Percentiles rank a stretch among this genome's conserved stretches.
phyloP scores from a whole-genome alignment of 1,140 invertebrate species.

The Drosophila lini region DNA sequence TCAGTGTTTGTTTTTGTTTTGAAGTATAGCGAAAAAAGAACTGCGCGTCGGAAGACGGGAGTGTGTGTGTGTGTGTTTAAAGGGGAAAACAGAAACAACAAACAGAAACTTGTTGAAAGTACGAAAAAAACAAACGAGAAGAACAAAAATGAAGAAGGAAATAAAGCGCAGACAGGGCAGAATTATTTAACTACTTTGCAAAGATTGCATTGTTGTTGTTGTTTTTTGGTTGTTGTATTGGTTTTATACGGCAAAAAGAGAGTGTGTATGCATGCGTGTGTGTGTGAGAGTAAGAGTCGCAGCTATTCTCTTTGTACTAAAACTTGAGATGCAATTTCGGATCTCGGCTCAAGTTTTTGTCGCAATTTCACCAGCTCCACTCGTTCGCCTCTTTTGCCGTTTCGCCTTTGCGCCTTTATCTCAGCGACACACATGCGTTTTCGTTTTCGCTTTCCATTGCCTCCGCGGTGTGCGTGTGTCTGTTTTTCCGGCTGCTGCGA shows the following conservation, averaged over 20 bases:
- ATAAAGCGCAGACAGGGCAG: conserved; percentile 82
- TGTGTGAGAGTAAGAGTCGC: conserved; percentile 14
- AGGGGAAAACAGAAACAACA: conserved; percentile 34
- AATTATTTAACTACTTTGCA: conserved; percentile 83
- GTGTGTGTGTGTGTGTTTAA: conserved; percentile 26
- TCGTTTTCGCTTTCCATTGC: conserved; percentile 67
- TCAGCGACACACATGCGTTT: conserved; percentile 70
- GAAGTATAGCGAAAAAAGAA: conserved; percentile 75
- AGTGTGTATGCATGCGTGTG: conserved; percentile 11
- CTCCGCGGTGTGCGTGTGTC: conserved; percentile 42
- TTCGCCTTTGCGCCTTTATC: conserved; percentile 68
- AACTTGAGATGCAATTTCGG: conserved; percentile 30
- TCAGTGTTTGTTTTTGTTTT: conserved; percentile 48
- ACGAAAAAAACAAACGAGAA: conserved; percentile 52
- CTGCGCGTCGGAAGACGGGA: conserved; percentile 56
- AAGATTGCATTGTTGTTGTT: conserved; percentile 71
- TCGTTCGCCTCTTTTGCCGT: conserved; percentile 28
- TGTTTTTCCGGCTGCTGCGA: conserved; percentile 24
- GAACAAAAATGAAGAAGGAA: conserved; percentile 77
- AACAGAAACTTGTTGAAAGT: conserved; percentile 78
- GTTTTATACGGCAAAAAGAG: conserved; percentile 24
- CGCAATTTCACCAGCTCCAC: conserved; percentile 35
- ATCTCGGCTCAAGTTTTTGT: conserved; percentile 33
- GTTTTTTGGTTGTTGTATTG: conserved; percentile 39
- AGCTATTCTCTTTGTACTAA: conserved; percentile 39